Evolutionary conservation across 2,888 invertebrate genomes (phyloP).

Genomic region (Coronaproctus castanopsis): DNA sequence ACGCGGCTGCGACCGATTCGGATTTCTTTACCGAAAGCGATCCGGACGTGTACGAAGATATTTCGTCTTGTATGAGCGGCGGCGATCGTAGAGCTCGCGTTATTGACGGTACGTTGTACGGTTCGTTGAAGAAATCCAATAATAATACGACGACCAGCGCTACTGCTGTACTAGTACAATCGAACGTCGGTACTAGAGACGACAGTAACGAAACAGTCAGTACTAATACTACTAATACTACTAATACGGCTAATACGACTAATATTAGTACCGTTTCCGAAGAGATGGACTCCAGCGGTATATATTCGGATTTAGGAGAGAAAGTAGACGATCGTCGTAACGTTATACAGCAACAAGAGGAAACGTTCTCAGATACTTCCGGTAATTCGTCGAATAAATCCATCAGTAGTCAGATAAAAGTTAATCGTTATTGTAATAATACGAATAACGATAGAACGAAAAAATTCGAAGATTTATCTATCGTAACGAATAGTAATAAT

Average conservation of each 20-base stretch:
- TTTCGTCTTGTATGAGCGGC: conserved; percentile 34
- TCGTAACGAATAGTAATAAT: background rate
- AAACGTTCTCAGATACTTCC: conserved; percentile 5
- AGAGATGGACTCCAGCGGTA: conserved; percentile 78
- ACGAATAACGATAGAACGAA: no score
- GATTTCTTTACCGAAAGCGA: conserved; percentile 81
- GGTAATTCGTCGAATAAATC: conserved; percentile 9
- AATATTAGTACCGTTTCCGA: conserved; percentile 38
- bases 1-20: conserved; percentile 68
- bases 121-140: conserved; percentile 23
- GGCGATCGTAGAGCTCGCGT: conserved; percentile 59
- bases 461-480: background rate
- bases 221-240: background rate
- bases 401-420: conserved; percentile 4
- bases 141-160: conserved; percentile 12
- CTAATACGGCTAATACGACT: background rate
- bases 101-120: conserved; percentile 76
- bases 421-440: no score
- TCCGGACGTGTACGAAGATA: conserved; percentile 60
- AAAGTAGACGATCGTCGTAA: conserved; percentile 24
- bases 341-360: conserved; percentile 14
- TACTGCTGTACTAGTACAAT: background rate
- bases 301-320: conserved; percentile 69
- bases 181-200: conserved; percentile 5
- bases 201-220: conserved; percentile 1